phyloP scores from a whole-genome alignment of 2,113 vertebrate genomes.

The Ia io region DNA sequence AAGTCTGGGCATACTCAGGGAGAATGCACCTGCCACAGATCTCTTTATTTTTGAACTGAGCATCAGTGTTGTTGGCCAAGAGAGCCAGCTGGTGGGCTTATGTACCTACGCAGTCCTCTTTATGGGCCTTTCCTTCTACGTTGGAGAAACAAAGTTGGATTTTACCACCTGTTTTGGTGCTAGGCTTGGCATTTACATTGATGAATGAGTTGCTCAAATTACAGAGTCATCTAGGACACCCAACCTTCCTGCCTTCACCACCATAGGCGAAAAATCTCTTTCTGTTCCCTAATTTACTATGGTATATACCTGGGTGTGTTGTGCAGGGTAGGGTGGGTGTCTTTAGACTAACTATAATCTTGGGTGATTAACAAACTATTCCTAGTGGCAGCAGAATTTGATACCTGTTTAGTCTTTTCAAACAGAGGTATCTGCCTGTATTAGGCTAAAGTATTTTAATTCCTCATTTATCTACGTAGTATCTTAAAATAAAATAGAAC shows the following conservation, averaged over 20 bases:
- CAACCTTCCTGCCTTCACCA: neutral
- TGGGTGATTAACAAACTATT: conserved; percentile 1
- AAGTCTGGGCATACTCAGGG: neutral
- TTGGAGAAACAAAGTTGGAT: conserved; percentile 44
- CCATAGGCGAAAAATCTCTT: neutral
- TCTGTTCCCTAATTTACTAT: neutral
- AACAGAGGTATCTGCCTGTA: neutral
- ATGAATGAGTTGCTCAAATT: conserved; percentile 12
- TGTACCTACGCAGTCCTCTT: neutral
- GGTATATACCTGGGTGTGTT: neutral
- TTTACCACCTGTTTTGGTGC: conserved; percentile 23
- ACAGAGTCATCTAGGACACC: neutral
- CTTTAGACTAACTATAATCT: neutral
- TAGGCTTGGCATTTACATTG: neutral
- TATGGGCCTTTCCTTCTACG: neutral
- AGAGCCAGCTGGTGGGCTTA: neutral
- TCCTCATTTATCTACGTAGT: neutral
- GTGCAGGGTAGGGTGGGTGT: neutral
- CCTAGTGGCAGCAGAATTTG: neutral
- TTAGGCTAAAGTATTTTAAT: neutral
- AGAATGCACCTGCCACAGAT: neutral
- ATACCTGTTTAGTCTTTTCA: neutral
- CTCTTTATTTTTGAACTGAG: conserved; percentile 30
- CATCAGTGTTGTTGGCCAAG: neutral
- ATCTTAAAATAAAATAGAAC: neutral